Evolutionary conservation across 2,113 vertebrate genomes (phyloP), one percentile per base, ranked within the genome.

Genomic region (Otolemur garnettii): DNA sequence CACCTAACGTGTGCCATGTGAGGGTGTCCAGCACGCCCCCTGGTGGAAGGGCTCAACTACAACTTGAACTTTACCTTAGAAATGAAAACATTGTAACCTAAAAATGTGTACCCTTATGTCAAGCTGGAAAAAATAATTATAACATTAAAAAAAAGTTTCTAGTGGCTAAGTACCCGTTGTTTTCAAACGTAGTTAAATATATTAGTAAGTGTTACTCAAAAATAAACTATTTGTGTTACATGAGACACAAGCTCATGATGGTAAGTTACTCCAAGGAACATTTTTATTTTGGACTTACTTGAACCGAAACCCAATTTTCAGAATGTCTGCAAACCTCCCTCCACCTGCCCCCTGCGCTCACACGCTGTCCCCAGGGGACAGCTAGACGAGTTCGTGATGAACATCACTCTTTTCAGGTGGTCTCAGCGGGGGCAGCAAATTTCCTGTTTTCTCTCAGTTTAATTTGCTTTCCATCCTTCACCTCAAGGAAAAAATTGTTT

Each of bases 251-350:
- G 17, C 45, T 92, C 35, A 24, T 64, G 38, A 79, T 66, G 85
- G 38, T 3, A 28, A 91, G 35, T 85, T 84, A 7, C 42, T 83
- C 38, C n/a, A 60, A 94, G 50, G 15, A 59, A 35, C 38, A 84
- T 42, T 93, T 96, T 91, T 88, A n/a, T 62, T 88, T 88, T 84
- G n/a, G 30, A 60, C 28, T 82, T 50, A 57, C 80, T 74, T 79
- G 74, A 92, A 83, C 3, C 33, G 35, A 82, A 93, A 28, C 17
- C 33, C 19, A 75, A 28, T 88, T 68, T 77, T 68, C 35, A 30
- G 60, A 75, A 19, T 74, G 75, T 81, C 64, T 38, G 55, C 21
- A 59, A 62, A 50, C 15, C 6, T 81, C 33, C 33, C 24, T 80
- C 50, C 14, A 33, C 21, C 5, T 33, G 26, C 13, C n/a, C 19